These are phyloP conservation scores for Lasioglossum zephyrum DNA, from an alignment of 2,888 invertebrate genomes.

Conservation along the genomic window DNA sequence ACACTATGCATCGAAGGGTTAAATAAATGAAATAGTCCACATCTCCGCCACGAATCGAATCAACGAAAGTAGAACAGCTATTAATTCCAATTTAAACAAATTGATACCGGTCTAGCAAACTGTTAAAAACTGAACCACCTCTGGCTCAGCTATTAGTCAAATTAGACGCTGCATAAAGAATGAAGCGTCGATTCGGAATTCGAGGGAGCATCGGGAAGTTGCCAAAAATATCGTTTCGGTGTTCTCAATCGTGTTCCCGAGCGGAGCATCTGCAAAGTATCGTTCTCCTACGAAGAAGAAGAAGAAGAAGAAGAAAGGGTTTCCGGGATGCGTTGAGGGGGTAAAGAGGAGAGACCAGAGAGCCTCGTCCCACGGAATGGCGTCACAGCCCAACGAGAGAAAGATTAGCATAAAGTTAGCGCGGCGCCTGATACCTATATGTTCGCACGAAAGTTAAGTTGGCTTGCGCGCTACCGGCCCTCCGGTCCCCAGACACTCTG, in stretches of 20 bases:
- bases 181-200: neutral
- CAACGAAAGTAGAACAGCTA: neutral
- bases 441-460: constrained; percentile 68
- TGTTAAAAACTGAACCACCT: neutral
- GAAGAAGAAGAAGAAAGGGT: constrained; percentile 18
- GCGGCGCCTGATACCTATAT: constrained; percentile 56
- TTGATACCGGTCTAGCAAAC: neutral
- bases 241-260: neutral
- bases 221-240: neutral
- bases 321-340: neutral
- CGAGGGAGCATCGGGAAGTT: neutral
- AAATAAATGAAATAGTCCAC: neutral
- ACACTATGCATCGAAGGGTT: too few species aligned
- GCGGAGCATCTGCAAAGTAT: neutral
- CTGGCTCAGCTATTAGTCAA: neutral
- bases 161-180: neutral
- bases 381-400: constrained; percentile 65
- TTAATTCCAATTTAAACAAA: neutral
- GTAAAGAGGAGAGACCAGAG: neutral
- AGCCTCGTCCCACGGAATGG: constrained; percentile 17
- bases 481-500: constrained; percentile 65
- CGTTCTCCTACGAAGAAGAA: neutral
- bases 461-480: constrained; percentile 62
- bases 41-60: neutral
- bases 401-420: constrained; percentile 75